Conservation (phyloP, 2,888 invertebrate genomes). For the Flabesymbios commensalis region DNA sequence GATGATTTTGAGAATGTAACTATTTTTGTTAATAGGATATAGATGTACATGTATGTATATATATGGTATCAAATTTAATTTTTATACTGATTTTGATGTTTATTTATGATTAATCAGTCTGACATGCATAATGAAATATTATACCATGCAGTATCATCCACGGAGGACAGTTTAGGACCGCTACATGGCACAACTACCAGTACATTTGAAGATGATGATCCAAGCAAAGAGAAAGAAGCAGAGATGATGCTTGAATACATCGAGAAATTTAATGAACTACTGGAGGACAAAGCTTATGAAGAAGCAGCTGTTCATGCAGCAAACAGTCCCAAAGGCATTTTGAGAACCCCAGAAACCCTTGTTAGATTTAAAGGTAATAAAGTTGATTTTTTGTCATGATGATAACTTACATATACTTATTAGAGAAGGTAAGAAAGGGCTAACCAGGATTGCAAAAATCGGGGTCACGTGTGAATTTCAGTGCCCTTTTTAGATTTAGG, state of each 20-base stretch:
- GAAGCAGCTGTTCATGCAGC: conserved; percentile 60
- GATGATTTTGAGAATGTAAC: too few species aligned
- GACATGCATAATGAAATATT: too few species aligned
- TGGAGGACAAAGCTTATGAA: conserved; percentile 56
- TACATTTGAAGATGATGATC: conserved; percentile 54
- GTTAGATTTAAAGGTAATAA: conserved; percentile 55
- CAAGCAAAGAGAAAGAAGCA: conserved; percentile 59
- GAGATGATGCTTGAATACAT: conserved; percentile 61
- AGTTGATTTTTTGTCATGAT: background rate
- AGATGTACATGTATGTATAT: too few species aligned
- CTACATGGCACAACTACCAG: conserved; percentile 17
- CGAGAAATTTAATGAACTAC: conserved; percentile 60
- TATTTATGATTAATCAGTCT: too few species aligned
- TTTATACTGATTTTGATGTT: too few species aligned
- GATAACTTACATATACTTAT: background rate
- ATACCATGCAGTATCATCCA: too few species aligned
- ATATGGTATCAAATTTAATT: too few species aligned
- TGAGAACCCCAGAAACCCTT: conserved; percentile 58
- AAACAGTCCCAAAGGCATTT: conserved; percentile 60
- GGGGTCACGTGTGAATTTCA: background rate
- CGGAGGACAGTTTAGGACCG: too few species aligned
- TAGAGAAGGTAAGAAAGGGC: background rate
- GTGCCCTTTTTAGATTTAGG: too few species aligned
- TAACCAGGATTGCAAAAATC: background rate
- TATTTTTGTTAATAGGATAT: too few species aligned